phyloP scores from a whole-genome alignment of 2,797 vertebrate species.

The Cossypha caffra region DNA sequence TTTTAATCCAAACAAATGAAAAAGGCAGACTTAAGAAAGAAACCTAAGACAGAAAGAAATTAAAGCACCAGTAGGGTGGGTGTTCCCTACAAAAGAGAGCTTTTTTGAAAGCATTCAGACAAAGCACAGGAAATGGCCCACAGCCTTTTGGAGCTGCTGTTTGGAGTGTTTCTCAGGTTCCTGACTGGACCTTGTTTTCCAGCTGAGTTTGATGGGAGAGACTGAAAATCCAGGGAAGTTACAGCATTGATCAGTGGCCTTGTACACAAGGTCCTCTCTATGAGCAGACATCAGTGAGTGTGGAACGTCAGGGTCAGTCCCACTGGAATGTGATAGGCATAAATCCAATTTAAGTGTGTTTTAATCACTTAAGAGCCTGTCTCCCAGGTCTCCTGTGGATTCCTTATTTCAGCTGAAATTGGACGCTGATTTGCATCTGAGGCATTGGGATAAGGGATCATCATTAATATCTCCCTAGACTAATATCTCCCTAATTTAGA shows the following conservation, averaged over 20 bases:
- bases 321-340: neutral
- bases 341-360: neutral
- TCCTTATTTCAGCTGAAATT: neutral
- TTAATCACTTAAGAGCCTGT: neutral
- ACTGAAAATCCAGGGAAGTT: neutral
- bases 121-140: neutral
- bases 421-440: neutral
- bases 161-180: neutral
- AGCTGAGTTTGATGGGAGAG: neutral
- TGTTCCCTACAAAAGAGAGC: neutral
- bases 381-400: neutral
- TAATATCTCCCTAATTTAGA: neutral
- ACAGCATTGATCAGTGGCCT: neutral
- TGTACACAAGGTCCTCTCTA: neutral
- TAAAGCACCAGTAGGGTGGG: neutral
- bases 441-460: neutral
- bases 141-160: neutral
- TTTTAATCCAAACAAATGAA: neutral
- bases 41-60: neutral
- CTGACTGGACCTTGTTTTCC: neutral
- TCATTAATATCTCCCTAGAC: neutral
- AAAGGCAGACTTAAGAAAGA: neutral
- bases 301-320: neutral
- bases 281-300: neutral
- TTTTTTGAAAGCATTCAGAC: neutral